These are phyloP conservation scores for Drosophila meridiana DNA, from an alignment of 2,888 invertebrate genomes.

Conservation along the genomic window DNA sequence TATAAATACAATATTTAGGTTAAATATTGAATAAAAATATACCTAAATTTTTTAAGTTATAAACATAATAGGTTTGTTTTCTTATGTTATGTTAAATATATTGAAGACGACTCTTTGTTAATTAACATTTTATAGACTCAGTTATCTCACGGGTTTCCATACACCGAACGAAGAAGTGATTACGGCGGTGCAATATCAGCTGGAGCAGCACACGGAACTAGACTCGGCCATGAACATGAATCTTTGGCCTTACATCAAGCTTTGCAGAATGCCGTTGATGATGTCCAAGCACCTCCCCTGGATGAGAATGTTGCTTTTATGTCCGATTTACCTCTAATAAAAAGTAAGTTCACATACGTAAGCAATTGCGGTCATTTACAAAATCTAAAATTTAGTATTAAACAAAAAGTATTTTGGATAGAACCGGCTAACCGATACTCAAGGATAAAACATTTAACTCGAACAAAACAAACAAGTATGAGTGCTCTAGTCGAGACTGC, in stretches of 20 bases:
- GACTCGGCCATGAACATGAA: constrained; percentile 88
- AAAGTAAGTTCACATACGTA: constrained; percentile 89
- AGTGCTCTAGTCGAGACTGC: too few species aligned
- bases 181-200: constrained; percentile 88
- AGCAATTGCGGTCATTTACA: not conserved
- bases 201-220: constrained; percentile 85
- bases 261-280: constrained; percentile 89
- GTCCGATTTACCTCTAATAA: constrained; percentile 94
- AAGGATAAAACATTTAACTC: not conserved
- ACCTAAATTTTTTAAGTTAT: not conserved
- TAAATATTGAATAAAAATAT: not conserved
- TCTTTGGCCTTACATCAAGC: constrained; percentile 93
- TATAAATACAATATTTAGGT: not conserved
- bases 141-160: constrained; percentile 88
- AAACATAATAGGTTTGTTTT: too few species aligned
- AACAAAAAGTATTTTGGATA: not conserved
- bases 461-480: not conserved
- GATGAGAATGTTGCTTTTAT: constrained; percentile 95
- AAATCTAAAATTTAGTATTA: not conserved
- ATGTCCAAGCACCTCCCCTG: constrained; percentile 91
- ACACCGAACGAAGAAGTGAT: constrained; percentile 87
- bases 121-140: constrained; percentile 81
- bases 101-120: too few species aligned
- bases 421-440: not conserved
- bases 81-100: too few species aligned